Conservation (phyloP, 2,113 vertebrate genomes). For the Leptosomus discolor region DNA sequence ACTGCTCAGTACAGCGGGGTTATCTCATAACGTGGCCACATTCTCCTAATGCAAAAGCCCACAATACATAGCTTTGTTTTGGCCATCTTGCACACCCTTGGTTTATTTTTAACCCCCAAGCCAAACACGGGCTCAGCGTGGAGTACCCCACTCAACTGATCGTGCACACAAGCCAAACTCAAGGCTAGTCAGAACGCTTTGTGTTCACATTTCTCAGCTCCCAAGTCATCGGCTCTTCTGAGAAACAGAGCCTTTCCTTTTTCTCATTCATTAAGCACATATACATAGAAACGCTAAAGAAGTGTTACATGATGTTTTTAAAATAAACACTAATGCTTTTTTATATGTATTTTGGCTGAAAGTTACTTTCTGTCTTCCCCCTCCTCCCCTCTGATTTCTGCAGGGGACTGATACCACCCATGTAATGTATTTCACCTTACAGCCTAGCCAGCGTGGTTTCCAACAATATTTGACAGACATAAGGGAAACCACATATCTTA, state of each 20-base stretch:
- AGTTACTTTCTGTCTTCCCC: conserved; percentile 33
- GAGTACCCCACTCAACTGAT: neutral
- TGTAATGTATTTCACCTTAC: conserved; percentile 28
- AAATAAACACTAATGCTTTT: conserved; percentile 50
- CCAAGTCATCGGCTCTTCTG: neutral
- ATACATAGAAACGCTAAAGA: conserved; percentile 8
- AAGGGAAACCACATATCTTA: conserved; percentile 38
- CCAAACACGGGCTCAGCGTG: neutral
- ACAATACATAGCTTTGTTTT: neutral
- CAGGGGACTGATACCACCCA: conserved; percentile 49
- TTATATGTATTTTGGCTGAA: conserved; percentile 30
- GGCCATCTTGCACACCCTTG: neutral
- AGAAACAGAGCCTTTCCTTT: conserved; percentile 28
- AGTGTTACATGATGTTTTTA: conserved; percentile 50
- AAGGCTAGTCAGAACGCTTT: neutral
- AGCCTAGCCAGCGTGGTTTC: neutral
- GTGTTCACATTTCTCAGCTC: neutral
- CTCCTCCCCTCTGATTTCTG: neutral
- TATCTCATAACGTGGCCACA: neutral
- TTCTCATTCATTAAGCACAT: conserved; percentile 15
- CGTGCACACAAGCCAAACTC: neutral
- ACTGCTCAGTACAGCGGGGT: neutral
- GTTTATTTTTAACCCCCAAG: neutral
- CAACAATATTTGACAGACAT: conserved; percentile 30
- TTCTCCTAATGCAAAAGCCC: neutral